Conservation (phyloP, 2,113 vertebrate species). For the Ciconia maguari region DNA sequence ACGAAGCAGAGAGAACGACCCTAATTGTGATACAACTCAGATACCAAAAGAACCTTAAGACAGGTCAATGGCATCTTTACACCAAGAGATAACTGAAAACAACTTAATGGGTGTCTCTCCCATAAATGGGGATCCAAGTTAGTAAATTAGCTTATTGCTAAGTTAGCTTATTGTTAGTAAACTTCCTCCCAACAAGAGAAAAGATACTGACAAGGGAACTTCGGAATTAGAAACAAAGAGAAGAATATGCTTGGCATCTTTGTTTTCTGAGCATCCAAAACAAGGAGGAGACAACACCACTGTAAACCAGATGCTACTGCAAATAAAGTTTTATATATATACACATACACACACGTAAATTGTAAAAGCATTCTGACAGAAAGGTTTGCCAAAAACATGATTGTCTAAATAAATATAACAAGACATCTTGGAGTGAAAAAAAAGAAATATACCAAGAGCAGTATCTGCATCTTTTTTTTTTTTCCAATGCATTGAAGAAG, state of each 20-base stretch:
- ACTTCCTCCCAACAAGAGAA: background rate
- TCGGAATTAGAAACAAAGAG: background rate
- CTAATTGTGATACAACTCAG: background rate
- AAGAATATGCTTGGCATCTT: background rate
- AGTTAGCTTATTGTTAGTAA: background rate
- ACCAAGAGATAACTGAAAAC: background rate
- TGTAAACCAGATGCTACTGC: background rate
- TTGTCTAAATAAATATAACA: background rate
- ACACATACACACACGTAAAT: background rate
- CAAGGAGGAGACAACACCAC: background rate
- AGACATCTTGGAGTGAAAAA: background rate
- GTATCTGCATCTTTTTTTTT: background rate
- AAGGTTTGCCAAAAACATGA: background rate
- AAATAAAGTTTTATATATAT: background rate
- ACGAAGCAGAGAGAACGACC: background rate
- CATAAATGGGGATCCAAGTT: background rate
- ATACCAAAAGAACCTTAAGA: background rate
- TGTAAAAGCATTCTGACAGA: background rate
- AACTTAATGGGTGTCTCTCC: background rate
- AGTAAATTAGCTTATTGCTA: no score
- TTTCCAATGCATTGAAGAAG: background rate
- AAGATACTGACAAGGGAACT: background rate
- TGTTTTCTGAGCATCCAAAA: background rate
- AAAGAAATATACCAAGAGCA: background rate
- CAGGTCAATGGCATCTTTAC: background rate